Evolutionary conservation across 2,113 vertebrate genomes (phyloP), one percentile per base, ranked within the genome.

Genomic region (Hepsetus odoe): DNA sequence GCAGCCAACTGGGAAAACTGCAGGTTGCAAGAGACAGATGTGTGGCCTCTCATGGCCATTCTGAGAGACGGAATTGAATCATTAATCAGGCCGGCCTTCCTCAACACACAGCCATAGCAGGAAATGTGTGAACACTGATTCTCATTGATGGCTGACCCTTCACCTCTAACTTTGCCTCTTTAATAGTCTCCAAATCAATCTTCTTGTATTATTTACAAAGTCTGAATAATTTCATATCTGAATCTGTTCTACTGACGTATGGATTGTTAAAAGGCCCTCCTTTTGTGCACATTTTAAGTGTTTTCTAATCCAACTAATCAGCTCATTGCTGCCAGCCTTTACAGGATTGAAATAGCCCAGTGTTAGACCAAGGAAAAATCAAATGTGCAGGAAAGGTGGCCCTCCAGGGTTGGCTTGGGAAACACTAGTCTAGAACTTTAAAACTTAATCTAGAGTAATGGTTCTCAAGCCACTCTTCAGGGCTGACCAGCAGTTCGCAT

Each of bases 1-100:
- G 85, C 83, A 87, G 86, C 86, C 82, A 82, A 82, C 72, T 65
- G 86, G 40, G 89, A 80, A 84, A 80, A 85, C 82, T 85, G 88
- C 86, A 85, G 83, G 87, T 87, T 84, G 80, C 84, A 88, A 89
- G 85, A 88, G 88, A 89, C 90, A 90, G 87, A 89, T 88, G 89
- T 72, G 75, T 77, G 83, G 74, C 87, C 87, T 85, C 82, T 85
- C 81, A 76, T 79, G 74, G 74, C 84, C 32, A 77, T 72, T 79
- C 83, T 81, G 72, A 68, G 38, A 81, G 83, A 67, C 75, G 74
- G 79, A 74, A 83, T 86, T 85, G 82, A 81, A 83, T 87, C 88
- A 90, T 91, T 87, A 89, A 91, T 90, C 88, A 89, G 80, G 79
- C 65, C 53, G 79, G n/a, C 28, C 53, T 56, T 64, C 67, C 81